phyloP scores from a whole-genome alignment of 1,140 invertebrate species.

The Habropoda laboriosa region DNA sequence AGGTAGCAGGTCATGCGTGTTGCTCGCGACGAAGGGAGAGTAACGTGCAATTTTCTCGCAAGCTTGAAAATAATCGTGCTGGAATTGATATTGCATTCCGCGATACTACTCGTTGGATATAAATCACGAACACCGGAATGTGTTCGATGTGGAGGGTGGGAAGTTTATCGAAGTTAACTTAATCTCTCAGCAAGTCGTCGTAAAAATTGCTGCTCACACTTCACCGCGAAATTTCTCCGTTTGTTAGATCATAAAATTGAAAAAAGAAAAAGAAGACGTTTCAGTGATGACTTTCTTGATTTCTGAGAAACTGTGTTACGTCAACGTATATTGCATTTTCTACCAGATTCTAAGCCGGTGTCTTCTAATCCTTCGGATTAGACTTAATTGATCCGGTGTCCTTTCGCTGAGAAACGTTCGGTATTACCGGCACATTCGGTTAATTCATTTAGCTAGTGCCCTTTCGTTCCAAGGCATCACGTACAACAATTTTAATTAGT shows the following conservation, averaged over 20 bases:
- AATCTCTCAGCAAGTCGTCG: background rate
- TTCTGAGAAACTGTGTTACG: background rate
- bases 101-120: constrained; percentile 25
- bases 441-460: background rate
- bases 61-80: constrained; percentile 72
- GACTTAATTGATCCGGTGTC: background rate
- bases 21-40: constrained; percentile 41
- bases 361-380: background rate
- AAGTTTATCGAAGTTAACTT: background rate
- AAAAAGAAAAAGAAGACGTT: too few species aligned
- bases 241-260: too few species aligned
- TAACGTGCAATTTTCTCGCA: constrained; percentile 75
- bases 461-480: background rate
- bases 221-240: background rate
- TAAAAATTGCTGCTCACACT: background rate
- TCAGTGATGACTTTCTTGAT: background rate
- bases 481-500: constrained; percentile 13
- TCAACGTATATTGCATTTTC: background rate
- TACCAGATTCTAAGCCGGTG: background rate
- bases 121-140: constrained; percentile 24
- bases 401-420: background rate
- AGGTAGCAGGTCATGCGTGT: constrained; percentile 9
- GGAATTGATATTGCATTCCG: constrained; percentile 60
- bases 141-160: background rate
- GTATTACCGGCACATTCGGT: background rate